A percentile compares a stretch with the other conserved stretches of the same genome.
Conservation (phyloP, 1,140 invertebrate species). For the Sesamia nonagrioides region DNA sequence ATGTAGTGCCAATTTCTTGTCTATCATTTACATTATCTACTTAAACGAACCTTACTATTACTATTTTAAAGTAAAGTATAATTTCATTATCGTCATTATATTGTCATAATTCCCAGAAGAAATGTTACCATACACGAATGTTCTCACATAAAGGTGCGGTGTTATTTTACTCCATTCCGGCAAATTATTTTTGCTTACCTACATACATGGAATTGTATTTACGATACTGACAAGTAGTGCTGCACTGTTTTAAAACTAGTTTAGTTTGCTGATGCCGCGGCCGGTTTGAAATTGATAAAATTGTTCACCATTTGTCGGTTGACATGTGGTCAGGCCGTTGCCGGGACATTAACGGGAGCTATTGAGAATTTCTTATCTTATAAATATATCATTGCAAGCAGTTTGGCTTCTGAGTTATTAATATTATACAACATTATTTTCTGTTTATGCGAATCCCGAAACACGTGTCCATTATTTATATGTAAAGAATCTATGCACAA, state of each 20-base stretch:
- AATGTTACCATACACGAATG: not conserved
- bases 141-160: not conserved
- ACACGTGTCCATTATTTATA: no score
- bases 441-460: no score
- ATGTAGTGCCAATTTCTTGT: not conserved
- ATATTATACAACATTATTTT: no score
- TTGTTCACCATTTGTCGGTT: not conserved
- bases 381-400: no score
- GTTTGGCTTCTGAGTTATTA: no score
- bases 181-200: slow-evolving; percentile 1
- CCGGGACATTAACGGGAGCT: no score
- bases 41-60: not conserved
- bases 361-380: not conserved
- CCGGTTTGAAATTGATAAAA: not conserved
- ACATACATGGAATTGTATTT: not conserved
- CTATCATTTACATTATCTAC: not conserved
- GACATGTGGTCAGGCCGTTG: not conserved
- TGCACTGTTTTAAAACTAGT: not conserved
- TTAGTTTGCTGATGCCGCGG: not conserved
- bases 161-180: slow-evolving; percentile 1
- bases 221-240: not conserved
- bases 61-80: not conserved
- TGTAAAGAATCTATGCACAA: no score
- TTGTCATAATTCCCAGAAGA: not conserved
- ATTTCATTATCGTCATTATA: not conserved